A percentile compares a stretch with the other conserved stretches of the same genome.
phyloP scores from a whole-genome alignment of 2,113 vertebrate species.

The Aldabrachelys gigantea region DNA sequence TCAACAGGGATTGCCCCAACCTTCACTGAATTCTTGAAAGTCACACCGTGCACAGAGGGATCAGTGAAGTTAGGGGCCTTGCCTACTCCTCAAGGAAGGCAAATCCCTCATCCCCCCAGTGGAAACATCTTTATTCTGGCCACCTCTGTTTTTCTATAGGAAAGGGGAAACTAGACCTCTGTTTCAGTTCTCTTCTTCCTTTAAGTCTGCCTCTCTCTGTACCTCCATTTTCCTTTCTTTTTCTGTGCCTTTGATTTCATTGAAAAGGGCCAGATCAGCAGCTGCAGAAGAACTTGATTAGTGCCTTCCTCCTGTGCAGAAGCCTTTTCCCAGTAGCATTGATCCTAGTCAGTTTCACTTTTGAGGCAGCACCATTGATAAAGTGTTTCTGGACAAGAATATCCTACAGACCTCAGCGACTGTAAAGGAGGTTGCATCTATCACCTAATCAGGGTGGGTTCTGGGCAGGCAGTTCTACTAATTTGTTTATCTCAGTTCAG shows the following conservation, averaged over 20 bases:
- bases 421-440: neutral
- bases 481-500: slow-evolving; percentile 53
- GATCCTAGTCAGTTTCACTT: neutral
- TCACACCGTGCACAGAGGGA: neutral
- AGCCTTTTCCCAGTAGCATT: neutral
- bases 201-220: fast-evolving
- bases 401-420: fast-evolving
- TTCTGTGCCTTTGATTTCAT: neutral
- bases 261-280: slow-evolving; percentile 15
- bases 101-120: neutral
- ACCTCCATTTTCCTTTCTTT: neutral
- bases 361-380: neutral
- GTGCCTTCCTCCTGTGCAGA: neutral
- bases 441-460: slow-evolving; percentile 44
- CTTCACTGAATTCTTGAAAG: slow-evolving; percentile 48
- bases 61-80: neutral
- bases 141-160: neutral
- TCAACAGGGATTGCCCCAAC: neutral
- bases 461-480: slow-evolving; percentile 4
- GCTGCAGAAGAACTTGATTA: neutral
- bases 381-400: neutral
- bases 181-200: neutral
- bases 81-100: no score
- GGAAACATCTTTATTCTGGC: slow-evolving; percentile 58
- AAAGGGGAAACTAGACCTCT: neutral